Evolutionary conservation across 2,888 invertebrate species (phyloP).

Genomic region (Galerucella pusilla): DNA sequence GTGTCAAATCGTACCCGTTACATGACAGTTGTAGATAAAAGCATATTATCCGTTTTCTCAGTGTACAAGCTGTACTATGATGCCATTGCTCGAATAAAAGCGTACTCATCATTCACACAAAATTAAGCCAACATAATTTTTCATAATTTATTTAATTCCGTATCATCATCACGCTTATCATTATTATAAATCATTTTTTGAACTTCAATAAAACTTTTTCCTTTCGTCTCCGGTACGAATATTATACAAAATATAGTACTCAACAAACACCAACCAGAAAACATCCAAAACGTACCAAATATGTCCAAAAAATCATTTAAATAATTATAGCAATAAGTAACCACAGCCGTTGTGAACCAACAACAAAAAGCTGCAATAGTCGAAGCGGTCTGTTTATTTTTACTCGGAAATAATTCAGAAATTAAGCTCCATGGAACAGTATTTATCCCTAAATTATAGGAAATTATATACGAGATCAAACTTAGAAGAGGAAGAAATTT

Average conservation of each 20-base stretch:
- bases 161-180: too few species aligned
- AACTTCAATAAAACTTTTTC: conserved; percentile 52
- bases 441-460: conserved; percentile 80
- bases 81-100: too few species aligned
- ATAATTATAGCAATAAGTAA: conserved; percentile 76
- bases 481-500: conserved; percentile 78
- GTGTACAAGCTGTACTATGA: too few species aligned
- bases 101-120: too few species aligned
- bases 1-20: too few species aligned
- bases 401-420: conserved; percentile 82
- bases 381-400: conserved; percentile 79
- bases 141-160: too few species aligned
- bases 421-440: conserved; percentile 84
- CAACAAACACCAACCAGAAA: conserved; percentile 70
- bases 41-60: too few species aligned
- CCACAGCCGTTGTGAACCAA: conserved; percentile 78
- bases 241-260: conserved; percentile 75
- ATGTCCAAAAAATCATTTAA: conserved; percentile 70
- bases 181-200: conserved; percentile 43
- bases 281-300: conserved; percentile 77
- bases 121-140: too few species aligned
- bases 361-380: conserved; percentile 80
- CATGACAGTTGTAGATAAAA: too few species aligned
- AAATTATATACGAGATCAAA: conserved; percentile 76
- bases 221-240: conserved; percentile 53